Evolutionary conservation across 1,140 invertebrate genomes (phyloP).

Genomic region (Cyclargus thomasi): DNA sequence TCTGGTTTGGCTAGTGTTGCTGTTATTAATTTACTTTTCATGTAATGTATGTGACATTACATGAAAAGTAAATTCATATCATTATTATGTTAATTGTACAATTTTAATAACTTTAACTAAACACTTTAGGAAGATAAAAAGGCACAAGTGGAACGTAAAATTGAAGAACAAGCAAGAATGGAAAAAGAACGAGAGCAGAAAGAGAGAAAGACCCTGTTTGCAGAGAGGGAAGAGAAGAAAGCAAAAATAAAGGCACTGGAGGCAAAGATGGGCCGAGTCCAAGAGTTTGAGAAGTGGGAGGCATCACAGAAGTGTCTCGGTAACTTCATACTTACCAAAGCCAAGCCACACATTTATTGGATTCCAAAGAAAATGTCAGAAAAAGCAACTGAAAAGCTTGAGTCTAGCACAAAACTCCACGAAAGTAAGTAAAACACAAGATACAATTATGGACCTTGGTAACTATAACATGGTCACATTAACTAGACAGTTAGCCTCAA

Average conservation of each 20-base stretch:
- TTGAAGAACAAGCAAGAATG: constrained; percentile 91
- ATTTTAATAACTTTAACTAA: constrained; percentile 32
- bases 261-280: constrained; percentile 90
- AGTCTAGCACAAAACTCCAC: constrained; percentile 68
- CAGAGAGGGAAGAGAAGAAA: constrained; percentile 89
- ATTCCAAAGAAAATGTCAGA: constrained; percentile 83
- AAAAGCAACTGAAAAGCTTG: constrained; percentile 69
- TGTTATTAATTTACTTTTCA: too few species aligned
- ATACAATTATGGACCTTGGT: too few species aligned
- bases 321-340: constrained; percentile 91
- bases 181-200: constrained; percentile 91
- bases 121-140: constrained; percentile 63
- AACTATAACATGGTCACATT: too few species aligned
- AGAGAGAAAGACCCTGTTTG: constrained; percentile 90
- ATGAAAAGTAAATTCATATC: too few species aligned
- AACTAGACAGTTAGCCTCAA: too few species aligned
- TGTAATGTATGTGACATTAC: too few species aligned
- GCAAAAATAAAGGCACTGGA: constrained; percentile 92
- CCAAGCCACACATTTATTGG: constrained; percentile 92
- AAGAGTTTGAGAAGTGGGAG: constrained; percentile 93
- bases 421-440: constrained; percentile 66
- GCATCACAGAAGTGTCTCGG: constrained; percentile 83
- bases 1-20: too few species aligned
- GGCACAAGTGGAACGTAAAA: constrained; percentile 93
- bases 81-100: too few species aligned